Evolutionary conservation across 1,140 invertebrate species (phyloP).

Genomic region (Drosophila ananassae): DNA sequence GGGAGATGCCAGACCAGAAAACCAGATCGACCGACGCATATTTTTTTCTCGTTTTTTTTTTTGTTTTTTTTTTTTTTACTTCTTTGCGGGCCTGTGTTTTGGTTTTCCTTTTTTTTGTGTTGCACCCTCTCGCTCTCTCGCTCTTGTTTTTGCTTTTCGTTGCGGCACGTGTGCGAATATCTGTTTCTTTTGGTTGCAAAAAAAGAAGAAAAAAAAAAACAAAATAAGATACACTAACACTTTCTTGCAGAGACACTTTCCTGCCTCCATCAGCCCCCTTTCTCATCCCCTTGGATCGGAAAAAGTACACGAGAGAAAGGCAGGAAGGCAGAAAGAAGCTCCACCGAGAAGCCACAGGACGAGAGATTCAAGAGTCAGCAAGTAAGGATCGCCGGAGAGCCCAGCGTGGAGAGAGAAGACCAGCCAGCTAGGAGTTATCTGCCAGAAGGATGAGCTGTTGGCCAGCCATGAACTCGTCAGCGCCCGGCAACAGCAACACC

Average conservation of each 20-base stretch:
- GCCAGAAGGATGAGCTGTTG: neutral
- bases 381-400: too few relatives aligned
- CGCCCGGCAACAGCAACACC: slow-evolving; percentile 41
- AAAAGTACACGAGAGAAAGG: too few relatives aligned
- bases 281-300: neutral
- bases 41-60: neutral
- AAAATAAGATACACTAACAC: slow-evolving; percentile 14
- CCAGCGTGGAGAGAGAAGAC: too few relatives aligned
- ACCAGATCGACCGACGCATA: neutral
- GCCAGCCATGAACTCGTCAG: slow-evolving; percentile 49
- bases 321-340: too few relatives aligned
- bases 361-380: too few relatives aligned
- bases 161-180: neutral
- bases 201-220: neutral
- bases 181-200: neutral
- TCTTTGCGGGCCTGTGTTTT: neutral
- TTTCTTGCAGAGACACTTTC: slow-evolving; percentile 53
- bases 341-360: too few relatives aligned
- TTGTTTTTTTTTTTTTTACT: too few relatives aligned
- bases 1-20: neutral
- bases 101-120: neutral
- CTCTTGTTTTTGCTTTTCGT: neutral
- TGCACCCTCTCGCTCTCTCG: neutral
- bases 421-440: too few relatives aligned
- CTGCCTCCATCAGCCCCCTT: slow-evolving; percentile 4